Evolutionary conservation across 64 coral and sea anemone species (phyloP).

Genomic region (Dendronephthya gigantea): DNA sequence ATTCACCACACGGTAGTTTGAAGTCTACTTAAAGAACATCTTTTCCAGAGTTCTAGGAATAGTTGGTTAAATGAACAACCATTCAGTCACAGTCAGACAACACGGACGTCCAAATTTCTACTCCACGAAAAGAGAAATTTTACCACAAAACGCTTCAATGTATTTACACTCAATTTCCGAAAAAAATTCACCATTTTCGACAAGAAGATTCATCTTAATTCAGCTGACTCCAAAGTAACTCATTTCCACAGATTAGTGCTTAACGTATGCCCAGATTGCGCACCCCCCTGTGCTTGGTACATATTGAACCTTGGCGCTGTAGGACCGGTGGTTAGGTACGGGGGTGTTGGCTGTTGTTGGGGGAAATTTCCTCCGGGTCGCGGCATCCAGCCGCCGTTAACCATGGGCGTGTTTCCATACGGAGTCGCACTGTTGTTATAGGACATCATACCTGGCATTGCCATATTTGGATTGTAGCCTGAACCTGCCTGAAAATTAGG

Average conservation of each 20-base stretch:
- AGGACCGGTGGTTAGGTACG: not conserved
- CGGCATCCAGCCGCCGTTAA: not conserved
- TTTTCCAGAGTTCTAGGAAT: too few relatives aligned
- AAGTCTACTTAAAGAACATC: too few relatives aligned
- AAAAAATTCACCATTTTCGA: too few relatives aligned
- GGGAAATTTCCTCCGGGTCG: not conserved
- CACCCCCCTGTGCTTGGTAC: not conserved
- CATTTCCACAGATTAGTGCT: conserved; percentile 2
- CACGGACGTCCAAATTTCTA: too few relatives aligned
- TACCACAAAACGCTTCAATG: too few relatives aligned
- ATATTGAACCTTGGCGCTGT: not conserved
- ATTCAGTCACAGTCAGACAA: too few relatives aligned
- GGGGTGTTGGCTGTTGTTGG: not conserved
- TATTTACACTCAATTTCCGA: too few relatives aligned
- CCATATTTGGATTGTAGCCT: not conserved
- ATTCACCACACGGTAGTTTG: too few relatives aligned
- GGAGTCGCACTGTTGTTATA: not conserved
- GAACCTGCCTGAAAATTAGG: not conserved
- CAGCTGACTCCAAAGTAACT: not conserved
- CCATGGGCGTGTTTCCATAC: not conserved
- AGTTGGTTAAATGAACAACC: too few relatives aligned
- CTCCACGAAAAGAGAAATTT: too few relatives aligned
- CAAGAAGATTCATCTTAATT: not conserved
- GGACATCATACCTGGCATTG: not conserved
- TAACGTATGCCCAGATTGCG: not conserved